A percentile compares a stretch with the other conserved stretches of the same genome.
phyloP scores from a whole-genome alignment of 2,888 invertebrate species.

The Dicyrtomina minuta region DNA sequence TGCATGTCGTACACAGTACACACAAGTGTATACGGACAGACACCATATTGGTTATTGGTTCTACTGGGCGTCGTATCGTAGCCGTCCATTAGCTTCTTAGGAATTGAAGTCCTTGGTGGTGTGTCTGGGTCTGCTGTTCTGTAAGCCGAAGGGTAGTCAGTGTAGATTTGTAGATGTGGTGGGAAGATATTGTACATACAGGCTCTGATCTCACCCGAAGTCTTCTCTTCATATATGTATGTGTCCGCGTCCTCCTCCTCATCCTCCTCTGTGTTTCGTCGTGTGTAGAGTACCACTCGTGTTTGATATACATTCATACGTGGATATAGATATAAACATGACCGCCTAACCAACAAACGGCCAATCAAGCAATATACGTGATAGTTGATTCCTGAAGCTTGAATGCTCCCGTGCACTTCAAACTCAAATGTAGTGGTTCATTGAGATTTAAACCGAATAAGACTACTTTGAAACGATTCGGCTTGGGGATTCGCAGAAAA shows the following conservation, averaged over 20 bases:
- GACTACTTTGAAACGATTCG: slow-evolving; percentile 52
- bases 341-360: neutral
- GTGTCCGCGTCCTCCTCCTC: too few relatives aligned
- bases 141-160: neutral
- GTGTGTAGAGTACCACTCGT: neutral
- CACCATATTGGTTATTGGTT: too few relatives aligned
- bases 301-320: neutral
- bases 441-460: slow-evolving; percentile 53
- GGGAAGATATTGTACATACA: neutral
- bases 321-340: neutral
- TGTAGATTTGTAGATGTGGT: neutral
- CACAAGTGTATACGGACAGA: too few relatives aligned
- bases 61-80: too few relatives aligned
- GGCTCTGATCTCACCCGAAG: too few relatives aligned
- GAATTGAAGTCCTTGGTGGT: too few relatives aligned
- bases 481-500: slow-evolving; percentile 51
- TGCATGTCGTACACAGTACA: too few relatives aligned
- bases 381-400: slow-evolving; percentile 47
- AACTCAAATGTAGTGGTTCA: slow-evolving; percentile 48
- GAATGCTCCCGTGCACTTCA: slow-evolving; percentile 44
- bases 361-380: slow-evolving; percentile 50
- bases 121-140: too few relatives aligned
- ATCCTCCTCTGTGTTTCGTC: too few relatives aligned
- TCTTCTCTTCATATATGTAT: neutral
- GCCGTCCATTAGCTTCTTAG: neutral